These are phyloP conservation scores for Sphyrna mokarran DNA, from an alignment of 2,113 vertebrate genomes.

Conservation along the genomic window DNA sequence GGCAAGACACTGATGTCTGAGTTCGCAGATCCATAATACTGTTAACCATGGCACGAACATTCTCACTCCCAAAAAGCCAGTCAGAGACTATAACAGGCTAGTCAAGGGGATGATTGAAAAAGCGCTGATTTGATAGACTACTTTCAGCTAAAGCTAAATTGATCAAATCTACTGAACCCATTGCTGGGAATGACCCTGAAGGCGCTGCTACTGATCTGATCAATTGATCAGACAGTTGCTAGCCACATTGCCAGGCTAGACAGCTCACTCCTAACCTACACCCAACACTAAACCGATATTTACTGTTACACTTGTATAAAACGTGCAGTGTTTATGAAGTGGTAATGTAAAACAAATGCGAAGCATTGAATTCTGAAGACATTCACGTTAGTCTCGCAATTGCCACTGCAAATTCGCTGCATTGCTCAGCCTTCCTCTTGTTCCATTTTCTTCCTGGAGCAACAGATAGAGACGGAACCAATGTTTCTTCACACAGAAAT, in stretches of 20 bases:
- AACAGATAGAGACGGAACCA: neutral
- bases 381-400: neutral
- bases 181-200: neutral
- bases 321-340: neutral
- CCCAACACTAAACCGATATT: neutral
- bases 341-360: neutral
- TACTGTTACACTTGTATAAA: no score
- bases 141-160: constrained; percentile 1
- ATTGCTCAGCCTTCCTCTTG: neutral
- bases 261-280: neutral
- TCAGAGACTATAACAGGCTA: neutral
- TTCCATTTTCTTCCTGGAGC: neutral
- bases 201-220: neutral
- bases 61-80: neutral
- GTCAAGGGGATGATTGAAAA: neutral
- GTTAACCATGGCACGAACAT: neutral
- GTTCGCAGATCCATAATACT: neutral
- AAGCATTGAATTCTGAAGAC: neutral
- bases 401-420: neutral
- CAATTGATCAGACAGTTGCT: neutral
- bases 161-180: neutral
- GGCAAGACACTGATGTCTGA: neutral
- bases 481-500: neutral
- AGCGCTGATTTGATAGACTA: neutral
- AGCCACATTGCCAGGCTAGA: neutral